A percentile compares a stretch with the other conserved stretches of the same genome.
Conservation (phyloP, 1,140 invertebrate genomes). For the Belonocnema kinseyi region DNA sequence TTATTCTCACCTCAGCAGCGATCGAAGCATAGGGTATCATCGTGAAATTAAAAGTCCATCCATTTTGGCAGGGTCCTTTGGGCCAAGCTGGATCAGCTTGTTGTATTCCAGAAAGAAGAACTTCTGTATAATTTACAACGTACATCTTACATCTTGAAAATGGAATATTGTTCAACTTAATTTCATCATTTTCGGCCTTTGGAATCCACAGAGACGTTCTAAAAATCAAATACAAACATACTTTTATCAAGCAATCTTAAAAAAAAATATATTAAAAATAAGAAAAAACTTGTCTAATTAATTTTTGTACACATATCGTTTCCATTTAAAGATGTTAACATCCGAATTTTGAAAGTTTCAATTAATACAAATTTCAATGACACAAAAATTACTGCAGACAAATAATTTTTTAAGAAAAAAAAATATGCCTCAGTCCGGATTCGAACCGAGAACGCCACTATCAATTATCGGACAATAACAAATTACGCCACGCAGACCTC, state of each 20-base stretch:
- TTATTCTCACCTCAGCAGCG: conserved; percentile 81
- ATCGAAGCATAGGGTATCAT: conserved; percentile 87
- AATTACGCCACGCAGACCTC: too few relatives aligned
- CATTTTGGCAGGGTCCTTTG: conserved; percentile 78
- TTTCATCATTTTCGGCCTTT: conserved; percentile 57
- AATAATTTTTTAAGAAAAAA: too few relatives aligned
- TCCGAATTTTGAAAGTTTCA: too few relatives aligned
- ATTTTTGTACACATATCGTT: too few relatives aligned
- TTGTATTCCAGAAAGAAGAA: conserved; percentile 76
- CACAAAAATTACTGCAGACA: too few relatives aligned
- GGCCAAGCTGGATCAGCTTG: conserved; percentile 81
- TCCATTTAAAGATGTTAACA: too few relatives aligned
- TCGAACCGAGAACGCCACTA: too few relatives aligned
- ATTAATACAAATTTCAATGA: too few relatives aligned
- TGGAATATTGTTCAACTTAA: conserved; percentile 73
- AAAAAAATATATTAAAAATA: background rate
- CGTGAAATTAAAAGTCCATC: conserved; percentile 85
- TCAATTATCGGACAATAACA: too few relatives aligned
- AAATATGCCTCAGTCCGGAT: too few relatives aligned
- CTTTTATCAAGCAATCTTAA: background rate
- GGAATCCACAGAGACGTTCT: conserved; percentile 82
- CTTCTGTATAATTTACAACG: conserved; percentile 81
- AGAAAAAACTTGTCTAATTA: too few relatives aligned
- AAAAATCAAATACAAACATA: conserved; percentile 51
- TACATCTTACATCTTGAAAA: conserved; percentile 84